Base-by-base conservation (phyloP, 92 coral and sea anemone species). In the Umimayanthus kanabou region DNA sequence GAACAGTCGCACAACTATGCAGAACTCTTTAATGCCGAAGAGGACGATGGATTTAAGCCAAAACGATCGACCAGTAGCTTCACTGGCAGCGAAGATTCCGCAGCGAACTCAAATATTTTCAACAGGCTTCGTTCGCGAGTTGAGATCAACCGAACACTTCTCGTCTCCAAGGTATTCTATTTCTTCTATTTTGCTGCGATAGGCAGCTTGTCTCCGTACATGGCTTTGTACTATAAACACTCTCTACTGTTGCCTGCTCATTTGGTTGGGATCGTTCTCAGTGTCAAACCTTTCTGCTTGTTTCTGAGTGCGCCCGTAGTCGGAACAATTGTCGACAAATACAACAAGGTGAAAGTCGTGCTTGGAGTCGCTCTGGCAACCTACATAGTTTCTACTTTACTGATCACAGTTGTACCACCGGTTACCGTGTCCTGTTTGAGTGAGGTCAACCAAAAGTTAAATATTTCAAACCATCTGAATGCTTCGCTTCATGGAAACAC, bases 321-420 rank as follows among this genome's bases (percentile, higher is more conserved):
- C 39, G 99, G 99, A 20, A 95, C 93, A 2, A 91, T 96, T 65
- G 99, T 96, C 26, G 99, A 96, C 93, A 96, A 96, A 82, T 96
- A 91, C 90, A 93, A 93, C 92, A 95, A 95, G 84, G 92, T 92
- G 39, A 93, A 92, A 57, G 71, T 91, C 8, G 94, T 92, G 18
- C 88, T 96, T 50, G 86, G 91, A 82, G 89, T 94, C 20, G 97
- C 97, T 33, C 89, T 96, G 23, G 89, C 93, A 76, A 82, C 95
- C 22, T 96, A 92, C 91, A 91, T 93, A 75, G 91, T 90, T 69
- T 93, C 91, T 61, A 88, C 89, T 85, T 88, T 96, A 33, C 88
- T 96, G 3, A 79, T 96, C 13, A 94, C 96, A 14, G 93, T 93
- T 47, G 96, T 96, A 0, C 99, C 99, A 14, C 98, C 98, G 22